A percentile compares a stretch with the other conserved stretches of the same genome.
Conservation (phyloP, 2,888 invertebrate genomes). For the Pachliopta kotzebuea region DNA sequence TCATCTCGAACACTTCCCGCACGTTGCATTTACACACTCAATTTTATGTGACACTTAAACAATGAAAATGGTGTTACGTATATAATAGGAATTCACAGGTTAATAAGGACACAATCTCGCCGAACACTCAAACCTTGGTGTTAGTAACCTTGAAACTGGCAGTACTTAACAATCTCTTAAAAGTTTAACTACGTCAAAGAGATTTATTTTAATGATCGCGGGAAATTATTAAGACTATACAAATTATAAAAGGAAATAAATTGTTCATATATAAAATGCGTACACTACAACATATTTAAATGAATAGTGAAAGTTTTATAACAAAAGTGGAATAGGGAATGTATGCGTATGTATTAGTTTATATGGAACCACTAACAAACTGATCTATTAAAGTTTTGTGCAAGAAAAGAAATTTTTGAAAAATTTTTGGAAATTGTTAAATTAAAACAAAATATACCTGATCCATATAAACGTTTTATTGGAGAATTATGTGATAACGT, state of each 20-base stretch:
- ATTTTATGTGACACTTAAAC: constrained; percentile 19
- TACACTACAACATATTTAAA: neutral
- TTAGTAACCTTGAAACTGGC: constrained; percentile 73
- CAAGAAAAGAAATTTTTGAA: too few species aligned
- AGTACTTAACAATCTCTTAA: constrained; percentile 64
- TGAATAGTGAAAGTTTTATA: too few species aligned
- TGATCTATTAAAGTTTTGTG: too few species aligned
- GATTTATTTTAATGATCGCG: constrained; percentile 44
- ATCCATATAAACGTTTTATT: too few species aligned
- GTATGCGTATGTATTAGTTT: too few species aligned
- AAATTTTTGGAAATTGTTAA: too few species aligned
- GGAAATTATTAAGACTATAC: constrained; percentile 44
- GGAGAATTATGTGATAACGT: too few species aligned
- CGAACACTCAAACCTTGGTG: constrained; percentile 60
- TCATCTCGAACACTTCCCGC: neutral
- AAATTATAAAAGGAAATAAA: neutral
- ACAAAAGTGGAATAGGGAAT: too few species aligned
- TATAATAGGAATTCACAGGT: constrained; percentile 39
- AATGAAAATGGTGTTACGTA: constrained; percentile 29
- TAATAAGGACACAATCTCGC: constrained; percentile 48
- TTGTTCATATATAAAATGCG: neutral
- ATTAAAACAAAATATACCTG: too few species aligned
- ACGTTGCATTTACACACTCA: constrained; percentile 5
- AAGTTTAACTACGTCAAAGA: constrained; percentile 38
- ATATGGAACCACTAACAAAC: too few species aligned